phyloP scores from a whole-genome alignment of 2,113 vertebrate species.

The Stomatorhinus ivindoensis region DNA sequence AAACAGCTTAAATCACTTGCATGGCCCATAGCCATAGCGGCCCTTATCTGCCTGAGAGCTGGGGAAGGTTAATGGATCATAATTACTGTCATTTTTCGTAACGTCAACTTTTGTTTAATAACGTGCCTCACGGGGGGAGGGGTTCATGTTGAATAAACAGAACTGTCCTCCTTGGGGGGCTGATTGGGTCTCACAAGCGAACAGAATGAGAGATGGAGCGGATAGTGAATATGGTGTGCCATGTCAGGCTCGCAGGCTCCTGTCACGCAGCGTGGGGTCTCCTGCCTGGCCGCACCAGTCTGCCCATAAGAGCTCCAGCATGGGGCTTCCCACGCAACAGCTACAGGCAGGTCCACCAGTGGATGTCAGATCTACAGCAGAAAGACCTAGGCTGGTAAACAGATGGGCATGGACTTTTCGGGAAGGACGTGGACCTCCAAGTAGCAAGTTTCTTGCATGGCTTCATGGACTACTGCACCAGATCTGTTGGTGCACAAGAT shows the following conservation, averaged over 20 bases:
- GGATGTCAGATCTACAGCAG: neutral
- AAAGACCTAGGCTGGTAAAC: neutral
- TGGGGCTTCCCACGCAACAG: neutral
- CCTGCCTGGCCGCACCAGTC: neutral
- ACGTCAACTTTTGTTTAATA: conserved; percentile 45
- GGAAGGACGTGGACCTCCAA: neutral
- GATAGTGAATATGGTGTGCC: neutral
- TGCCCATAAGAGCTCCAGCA: neutral
- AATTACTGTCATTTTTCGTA: conserved; percentile 60
- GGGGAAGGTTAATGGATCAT: conserved; percentile 53
- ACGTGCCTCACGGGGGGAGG: conserved; percentile 50
- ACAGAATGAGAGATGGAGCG: conserved; percentile 29
- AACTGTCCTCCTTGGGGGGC: conserved; percentile 46
- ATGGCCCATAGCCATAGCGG: conserved; percentile 46
- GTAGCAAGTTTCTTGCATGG: neutral
- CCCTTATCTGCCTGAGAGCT: conserved; percentile 53
- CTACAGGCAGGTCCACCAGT: neutral
- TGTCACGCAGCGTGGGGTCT: neutral
- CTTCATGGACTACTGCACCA: neutral
- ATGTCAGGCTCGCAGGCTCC: neutral
- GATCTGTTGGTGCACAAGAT: neutral
- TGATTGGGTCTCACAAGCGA: conserved; percentile 25
- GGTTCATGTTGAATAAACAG: conserved; percentile 46
- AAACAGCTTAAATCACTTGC: conserved; percentile 41
- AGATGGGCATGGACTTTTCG: neutral